Conservation (phyloP, 2,797 vertebrate species). For the Enteromius thamalakanensis region DNA sequence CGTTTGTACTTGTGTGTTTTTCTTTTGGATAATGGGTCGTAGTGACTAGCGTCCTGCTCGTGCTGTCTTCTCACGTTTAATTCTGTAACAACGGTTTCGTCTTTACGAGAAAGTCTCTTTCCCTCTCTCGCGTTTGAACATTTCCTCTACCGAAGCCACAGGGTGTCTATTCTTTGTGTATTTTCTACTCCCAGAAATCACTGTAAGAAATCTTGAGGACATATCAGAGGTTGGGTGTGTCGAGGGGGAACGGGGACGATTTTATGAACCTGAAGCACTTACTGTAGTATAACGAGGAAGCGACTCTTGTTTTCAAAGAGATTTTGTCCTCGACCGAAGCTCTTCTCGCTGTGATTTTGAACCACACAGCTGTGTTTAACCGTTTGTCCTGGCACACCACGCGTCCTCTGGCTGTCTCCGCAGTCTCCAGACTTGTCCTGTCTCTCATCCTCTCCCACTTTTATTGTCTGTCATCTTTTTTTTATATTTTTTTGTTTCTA, state of each 20-base stretch:
- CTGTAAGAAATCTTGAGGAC: constrained; percentile 63
- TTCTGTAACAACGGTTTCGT: constrained; percentile 42
- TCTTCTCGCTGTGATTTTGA: constrained; percentile 74
- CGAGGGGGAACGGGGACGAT: constrained; percentile 51
- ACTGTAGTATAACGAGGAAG: constrained; percentile 70
- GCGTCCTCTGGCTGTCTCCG: constrained; percentile 42
- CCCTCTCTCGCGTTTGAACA: constrained; percentile 53
- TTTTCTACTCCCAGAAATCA: constrained; percentile 57
- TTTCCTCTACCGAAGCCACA: constrained; percentile 64
- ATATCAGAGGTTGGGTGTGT: constrained; percentile 64
- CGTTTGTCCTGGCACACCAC: constrained; percentile 48
- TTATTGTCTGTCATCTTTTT: constrained; percentile 55
- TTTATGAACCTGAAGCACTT: constrained; percentile 88
- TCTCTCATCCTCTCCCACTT: constrained; percentile 62
- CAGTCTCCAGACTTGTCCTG: constrained; percentile 56
- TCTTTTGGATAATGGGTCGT: constrained; percentile 32
- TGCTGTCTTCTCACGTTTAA: constrained; percentile 26
- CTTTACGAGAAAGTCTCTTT: constrained; percentile 15
- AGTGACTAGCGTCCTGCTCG: background rate
- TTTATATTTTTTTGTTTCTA: constrained; percentile 55
- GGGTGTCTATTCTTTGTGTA: constrained; percentile 55
- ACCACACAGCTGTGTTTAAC: constrained; percentile 69
- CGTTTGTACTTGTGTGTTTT: constrained; percentile 9
- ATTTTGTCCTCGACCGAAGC: constrained; percentile 75
- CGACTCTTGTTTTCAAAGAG: constrained; percentile 72